Evolutionary conservation across 1,140 invertebrate genomes (phyloP).

Genomic region (Adelges cooleyi): DNA sequence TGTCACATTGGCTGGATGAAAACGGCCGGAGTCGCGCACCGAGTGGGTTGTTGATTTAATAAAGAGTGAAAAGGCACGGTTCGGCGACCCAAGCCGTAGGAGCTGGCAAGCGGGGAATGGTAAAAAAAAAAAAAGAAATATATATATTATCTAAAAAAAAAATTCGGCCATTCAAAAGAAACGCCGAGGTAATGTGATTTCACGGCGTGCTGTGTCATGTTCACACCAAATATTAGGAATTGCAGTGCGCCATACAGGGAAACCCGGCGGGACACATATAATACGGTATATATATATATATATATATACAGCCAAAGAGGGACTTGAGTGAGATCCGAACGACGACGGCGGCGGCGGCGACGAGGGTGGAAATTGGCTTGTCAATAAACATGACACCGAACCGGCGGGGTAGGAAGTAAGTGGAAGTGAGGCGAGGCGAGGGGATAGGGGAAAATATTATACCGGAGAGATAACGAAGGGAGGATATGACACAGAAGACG

Average conservation of each 20-base stretch:
- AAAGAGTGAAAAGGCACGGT: conserved; percentile 23
- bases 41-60: conserved; percentile 25
- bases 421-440: neutral
- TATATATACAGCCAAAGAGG: no score
- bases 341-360: neutral
- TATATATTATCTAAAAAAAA: neutral
- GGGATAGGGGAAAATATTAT: conserved; percentile 4
- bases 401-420: neutral
- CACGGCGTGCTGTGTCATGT: conserved; percentile 26
- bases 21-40: neutral
- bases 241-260: neutral
- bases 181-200: conserved; percentile 20
- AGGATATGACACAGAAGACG: no score
- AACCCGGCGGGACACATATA: neutral
- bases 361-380: conserved; percentile 20
- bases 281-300: no score
- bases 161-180: conserved; percentile 15
- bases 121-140: neutral
- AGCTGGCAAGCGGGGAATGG: no score
- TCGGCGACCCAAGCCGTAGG: neutral
- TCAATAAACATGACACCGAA: conserved; percentile 26
- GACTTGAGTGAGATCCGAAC: neutral
- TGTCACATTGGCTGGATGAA: neutral
- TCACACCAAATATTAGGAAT: conserved; percentile 28
- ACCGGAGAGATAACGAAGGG: no score